Evolutionary conservation across 2,797 vertebrate genomes (phyloP), one percentile per base, ranked within the genome.

Genomic region (Cossypha caffra): DNA sequence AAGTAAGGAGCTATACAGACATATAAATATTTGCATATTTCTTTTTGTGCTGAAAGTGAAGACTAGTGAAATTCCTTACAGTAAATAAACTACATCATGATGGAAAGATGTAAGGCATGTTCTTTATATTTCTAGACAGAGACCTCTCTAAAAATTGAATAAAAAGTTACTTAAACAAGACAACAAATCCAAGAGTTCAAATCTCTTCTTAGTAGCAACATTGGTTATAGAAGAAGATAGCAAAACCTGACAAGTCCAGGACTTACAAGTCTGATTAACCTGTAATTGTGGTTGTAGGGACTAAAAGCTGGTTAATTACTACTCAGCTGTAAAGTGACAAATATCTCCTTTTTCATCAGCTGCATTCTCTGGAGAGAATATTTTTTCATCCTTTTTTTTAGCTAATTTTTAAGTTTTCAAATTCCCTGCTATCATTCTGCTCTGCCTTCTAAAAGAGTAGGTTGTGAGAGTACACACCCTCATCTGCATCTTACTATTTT

Each of bases 21-120:
- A 16, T 5, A 58, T 5, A 73, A 50, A 28, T 57, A 18, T 51
- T 82, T 40, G 4, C 43, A 9, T 45, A 45, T 57, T 78, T 84
- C 9, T 69, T 88, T 61, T 37, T 18, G 7, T 78, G 86, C 21
- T 48, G 42, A 71, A 86, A 86, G 19, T 42, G 67, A 78, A 71
- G 62, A 68, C 66, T 81, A 73, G 42, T 71, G 71, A 84, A 93
- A 96, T 91, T 90, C 71, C 73, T 95, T 96, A 86, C 23, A 43
- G 66, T 86, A 92, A 90, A 86, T 90, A 55, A 64, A 91, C 31
- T 38, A 15, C 51, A 72, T 77, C 1, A 73, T 71, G 54, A 61
- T 69, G 26, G 48, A 87, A 77, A 28, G 24, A 11, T 68, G 7
- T 26, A 48, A 85, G 26, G 14, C 5, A 18, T 51, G 23, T 68